phyloP scores from a whole-genome alignment of 2,113 vertebrate genomes.

The Antennarius striatus region DNA sequence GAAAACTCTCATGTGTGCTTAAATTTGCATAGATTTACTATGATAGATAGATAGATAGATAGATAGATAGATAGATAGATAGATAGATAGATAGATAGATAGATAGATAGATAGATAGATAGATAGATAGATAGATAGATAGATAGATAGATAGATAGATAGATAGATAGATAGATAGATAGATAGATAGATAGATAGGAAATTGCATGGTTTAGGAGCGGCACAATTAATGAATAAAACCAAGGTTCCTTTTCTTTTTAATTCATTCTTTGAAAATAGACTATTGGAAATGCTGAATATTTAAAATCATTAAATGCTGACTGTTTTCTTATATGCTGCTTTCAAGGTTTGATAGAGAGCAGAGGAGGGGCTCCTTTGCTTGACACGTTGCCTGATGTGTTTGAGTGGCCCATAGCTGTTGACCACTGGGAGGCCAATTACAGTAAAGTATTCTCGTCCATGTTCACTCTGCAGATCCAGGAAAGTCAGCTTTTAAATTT shows the following conservation, averaged over 20 bases:
- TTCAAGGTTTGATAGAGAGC: conserved; percentile 85
- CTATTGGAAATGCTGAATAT: background rate
- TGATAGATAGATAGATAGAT: background rate
- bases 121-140: background rate
- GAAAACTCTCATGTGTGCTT: background rate
- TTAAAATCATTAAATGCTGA: background rate
- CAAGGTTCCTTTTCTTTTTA: background rate
- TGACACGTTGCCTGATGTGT: conserved; percentile 79
- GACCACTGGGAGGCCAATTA: conserved; percentile 83
- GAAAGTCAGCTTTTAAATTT: background rate
- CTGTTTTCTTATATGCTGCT: conserved; percentile 28
- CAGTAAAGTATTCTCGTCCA: conserved; percentile 72
- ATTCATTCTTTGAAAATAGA: background rate
- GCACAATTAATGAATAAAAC: background rate
- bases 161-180: background rate
- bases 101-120: background rate
- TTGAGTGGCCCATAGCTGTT: conserved; percentile 90
- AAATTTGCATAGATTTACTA: background rate
- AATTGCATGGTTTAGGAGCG: background rate
- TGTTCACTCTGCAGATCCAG: background rate
- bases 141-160: background rate
- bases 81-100: background rate
- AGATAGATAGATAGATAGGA: background rate
- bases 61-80: background rate
- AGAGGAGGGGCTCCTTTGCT: conserved; percentile 87